These are phyloP conservation scores for Semaprochilodus insignis DNA, from an alignment of 2,797 vertebrate species.

Conservation along the genomic window DNA sequence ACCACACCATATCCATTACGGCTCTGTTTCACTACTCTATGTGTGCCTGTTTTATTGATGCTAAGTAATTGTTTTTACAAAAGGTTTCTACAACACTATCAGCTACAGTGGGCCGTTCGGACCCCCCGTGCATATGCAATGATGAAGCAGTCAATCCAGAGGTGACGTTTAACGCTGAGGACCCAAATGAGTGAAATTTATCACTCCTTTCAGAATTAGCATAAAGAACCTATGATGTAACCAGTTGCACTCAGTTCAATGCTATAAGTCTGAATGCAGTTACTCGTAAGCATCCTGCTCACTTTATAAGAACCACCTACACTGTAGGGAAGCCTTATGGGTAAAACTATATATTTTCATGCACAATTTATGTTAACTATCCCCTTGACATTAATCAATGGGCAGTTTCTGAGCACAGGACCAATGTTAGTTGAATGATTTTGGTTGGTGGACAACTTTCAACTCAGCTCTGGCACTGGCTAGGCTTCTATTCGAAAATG, in stretches of 20 bases:
- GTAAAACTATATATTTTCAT: not conserved
- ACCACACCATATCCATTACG: slow-evolving; percentile 45
- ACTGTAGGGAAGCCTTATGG: not conserved
- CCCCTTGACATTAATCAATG: not conserved
- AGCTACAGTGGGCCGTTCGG: not conserved
- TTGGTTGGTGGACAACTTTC: not conserved
- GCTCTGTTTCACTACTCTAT: slow-evolving; percentile 39
- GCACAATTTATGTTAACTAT: not conserved
- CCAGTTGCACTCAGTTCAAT: not conserved
- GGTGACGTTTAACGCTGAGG: not conserved
- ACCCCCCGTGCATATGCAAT: not conserved
- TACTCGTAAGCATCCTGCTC: not conserved
- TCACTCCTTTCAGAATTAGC: not conserved
- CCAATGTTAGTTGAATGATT: not conserved
- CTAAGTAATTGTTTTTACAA: slow-evolving; percentile 44
- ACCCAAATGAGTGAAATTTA: not conserved
- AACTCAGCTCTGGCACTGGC: not conserved
- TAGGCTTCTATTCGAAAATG: too few relatives aligned
- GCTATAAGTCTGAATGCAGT: not conserved
- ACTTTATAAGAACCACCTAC: not conserved
- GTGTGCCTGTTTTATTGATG: slow-evolving; percentile 42
- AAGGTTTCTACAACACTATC: slow-evolving; percentile 28
- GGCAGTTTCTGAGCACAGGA: not conserved
- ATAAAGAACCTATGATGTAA: not conserved
- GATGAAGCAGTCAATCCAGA: not conserved